Percentiles rank a stretch among this genome's conserved stretches.
Conservation (phyloP, 2,113 vertebrate genomes). For the Dasyornis broadbenti region DNA sequence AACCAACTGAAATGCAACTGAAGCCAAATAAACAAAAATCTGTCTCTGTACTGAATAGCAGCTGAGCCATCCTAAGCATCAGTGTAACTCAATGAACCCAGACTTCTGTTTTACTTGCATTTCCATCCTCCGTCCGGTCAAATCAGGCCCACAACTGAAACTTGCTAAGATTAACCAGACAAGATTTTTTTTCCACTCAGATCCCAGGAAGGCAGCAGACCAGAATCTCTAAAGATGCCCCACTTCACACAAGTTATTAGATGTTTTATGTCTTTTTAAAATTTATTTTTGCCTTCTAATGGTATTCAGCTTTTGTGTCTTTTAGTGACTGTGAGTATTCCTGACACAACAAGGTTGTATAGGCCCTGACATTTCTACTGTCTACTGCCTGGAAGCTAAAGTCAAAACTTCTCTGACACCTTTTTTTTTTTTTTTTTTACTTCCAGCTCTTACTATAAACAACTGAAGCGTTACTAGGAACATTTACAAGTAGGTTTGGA, state of each 20-base stretch:
- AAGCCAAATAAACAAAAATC: background rate
- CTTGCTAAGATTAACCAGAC: background rate
- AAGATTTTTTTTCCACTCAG: background rate
- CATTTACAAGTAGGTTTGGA: background rate
- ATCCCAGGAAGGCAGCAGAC: background rate
- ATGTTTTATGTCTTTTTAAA: background rate
- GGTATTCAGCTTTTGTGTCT: background rate
- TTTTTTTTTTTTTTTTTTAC: background rate
- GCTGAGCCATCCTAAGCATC: background rate
- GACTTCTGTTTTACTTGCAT: background rate
- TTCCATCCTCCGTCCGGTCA: background rate
- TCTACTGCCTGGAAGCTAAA: background rate
- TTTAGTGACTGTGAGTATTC: background rate
- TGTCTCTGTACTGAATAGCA: background rate
- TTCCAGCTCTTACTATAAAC: background rate
- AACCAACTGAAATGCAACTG: background rate
- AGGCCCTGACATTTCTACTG: background rate
- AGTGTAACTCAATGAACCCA: background rate
- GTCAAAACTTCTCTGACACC: background rate
- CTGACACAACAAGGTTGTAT: slow-evolving; percentile 5
- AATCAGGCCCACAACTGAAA: background rate
- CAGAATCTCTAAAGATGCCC: background rate
- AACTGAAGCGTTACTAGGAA: background rate
- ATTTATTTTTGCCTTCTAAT: background rate
- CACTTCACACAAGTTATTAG: background rate